phyloP scores from a whole-genome alignment of 1,140 invertebrate genomes.

The Zaprionus africanus region DNA sequence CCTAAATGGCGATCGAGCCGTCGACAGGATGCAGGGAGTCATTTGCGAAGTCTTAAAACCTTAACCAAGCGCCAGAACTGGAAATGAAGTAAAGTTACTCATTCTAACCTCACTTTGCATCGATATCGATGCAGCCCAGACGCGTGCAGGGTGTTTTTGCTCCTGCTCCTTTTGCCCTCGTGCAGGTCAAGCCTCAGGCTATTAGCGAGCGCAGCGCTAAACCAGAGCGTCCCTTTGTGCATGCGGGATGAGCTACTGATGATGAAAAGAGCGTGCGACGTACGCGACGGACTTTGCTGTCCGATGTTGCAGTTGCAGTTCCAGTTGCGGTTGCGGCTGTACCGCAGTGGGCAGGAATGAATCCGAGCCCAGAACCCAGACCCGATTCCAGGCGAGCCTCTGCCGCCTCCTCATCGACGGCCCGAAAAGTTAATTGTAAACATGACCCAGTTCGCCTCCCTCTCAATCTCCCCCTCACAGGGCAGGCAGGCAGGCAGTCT shows the following conservation, averaged over 20 bases:
- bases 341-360: slow-evolving; percentile 13
- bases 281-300: slow-evolving; percentile 6
- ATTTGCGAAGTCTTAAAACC: neutral
- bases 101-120: neutral
- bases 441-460: slow-evolving; percentile 71
- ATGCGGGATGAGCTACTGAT: slow-evolving; percentile 66
- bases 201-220: slow-evolving; percentile 57
- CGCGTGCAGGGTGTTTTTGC: neutral
- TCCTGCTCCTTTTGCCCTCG: neutral
- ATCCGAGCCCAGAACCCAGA: neutral
- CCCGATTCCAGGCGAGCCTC: neutral
- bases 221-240: slow-evolving; percentile 63
- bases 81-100: neutral
- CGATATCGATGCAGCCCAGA: neutral
- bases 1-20: neutral
- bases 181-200: slow-evolving; percentile 46
- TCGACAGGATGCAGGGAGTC: neutral
- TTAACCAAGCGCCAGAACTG: neutral
- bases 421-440: slow-evolving; percentile 80
- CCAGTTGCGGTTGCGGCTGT: slow-evolving; percentile 28
- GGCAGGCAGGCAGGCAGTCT: neutral
- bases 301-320: slow-evolving; percentile 3
- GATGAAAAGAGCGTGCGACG: slow-evolving; percentile 39
- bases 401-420: slow-evolving; percentile 7
- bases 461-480: slow-evolving; percentile 17